These are phyloP conservation scores for Papilio xuthus DNA, from an alignment of 1,140 invertebrate species.

Conservation along the genomic window DNA sequence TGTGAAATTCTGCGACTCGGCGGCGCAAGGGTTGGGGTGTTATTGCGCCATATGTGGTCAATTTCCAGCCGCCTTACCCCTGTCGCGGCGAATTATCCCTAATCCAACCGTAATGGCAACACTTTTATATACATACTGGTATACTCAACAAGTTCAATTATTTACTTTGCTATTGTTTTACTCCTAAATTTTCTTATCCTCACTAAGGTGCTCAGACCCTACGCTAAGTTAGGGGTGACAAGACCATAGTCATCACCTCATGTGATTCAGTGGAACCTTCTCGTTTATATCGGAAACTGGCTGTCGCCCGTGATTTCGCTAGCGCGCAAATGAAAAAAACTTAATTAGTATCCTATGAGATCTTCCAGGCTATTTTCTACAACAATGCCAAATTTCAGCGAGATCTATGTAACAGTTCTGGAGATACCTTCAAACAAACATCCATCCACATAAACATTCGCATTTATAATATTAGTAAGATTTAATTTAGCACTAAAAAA, in stretches of 20 bases:
- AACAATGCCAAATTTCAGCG: no score
- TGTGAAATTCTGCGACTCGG: slow-evolving; percentile 44
- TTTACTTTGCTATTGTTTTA: not conserved
- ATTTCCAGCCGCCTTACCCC: slow-evolving; percentile 59
- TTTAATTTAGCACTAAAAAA: not conserved
- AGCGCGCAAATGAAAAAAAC: no score
- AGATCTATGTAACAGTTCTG: no score
- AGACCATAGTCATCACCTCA: not conserved
- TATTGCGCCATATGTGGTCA: slow-evolving; percentile 70
- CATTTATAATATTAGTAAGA: no score
- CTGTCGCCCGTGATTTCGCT: no score
- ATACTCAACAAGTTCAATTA: slow-evolving; percentile 54
- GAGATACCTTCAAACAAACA: no score
- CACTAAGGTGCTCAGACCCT: no score
- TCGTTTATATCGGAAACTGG: not conserved
- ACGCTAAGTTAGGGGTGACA: no score
- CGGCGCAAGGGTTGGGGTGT: slow-evolving; percentile 42
- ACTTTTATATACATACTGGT: slow-evolving; percentile 63
- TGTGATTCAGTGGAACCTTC: not conserved
- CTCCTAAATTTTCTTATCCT: not conserved
- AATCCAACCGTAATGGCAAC: slow-evolving; percentile 71
- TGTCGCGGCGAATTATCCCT: slow-evolving; percentile 65
- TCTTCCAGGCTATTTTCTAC: no score
- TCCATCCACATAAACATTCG: no score
- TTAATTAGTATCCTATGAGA: no score